phyloP scores from a whole-genome alignment of 2,797 vertebrate genomes.

The Pangasius larnaudii region DNA sequence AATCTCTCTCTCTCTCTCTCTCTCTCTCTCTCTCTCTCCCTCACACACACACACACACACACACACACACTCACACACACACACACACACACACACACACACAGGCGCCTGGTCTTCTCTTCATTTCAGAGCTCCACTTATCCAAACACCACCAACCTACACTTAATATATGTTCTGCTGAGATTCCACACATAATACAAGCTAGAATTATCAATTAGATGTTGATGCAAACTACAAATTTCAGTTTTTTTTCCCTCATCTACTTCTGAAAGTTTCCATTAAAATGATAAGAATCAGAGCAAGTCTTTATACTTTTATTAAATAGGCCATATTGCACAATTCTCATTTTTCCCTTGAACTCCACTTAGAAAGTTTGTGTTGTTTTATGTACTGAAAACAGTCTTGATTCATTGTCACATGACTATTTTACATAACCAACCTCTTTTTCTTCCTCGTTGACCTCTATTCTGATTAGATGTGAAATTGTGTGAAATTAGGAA shows the following conservation, averaged over 20 bases:
- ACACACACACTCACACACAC: neutral
- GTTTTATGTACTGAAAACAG: neutral
- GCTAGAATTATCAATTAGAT: conserved; percentile 12
- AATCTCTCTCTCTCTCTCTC: neutral
- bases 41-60: neutral
- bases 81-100: neutral
- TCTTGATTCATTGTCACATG: neutral
- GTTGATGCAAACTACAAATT: neutral
- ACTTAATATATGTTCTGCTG: neutral
- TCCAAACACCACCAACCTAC: neutral
- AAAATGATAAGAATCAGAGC: neutral
- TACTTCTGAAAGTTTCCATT: neutral
- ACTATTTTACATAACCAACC: neutral
- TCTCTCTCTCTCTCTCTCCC: neutral
- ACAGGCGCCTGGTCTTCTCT: conserved; percentile 26
- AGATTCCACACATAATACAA: neutral
- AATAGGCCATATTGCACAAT: neutral
- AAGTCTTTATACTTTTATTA: neutral
- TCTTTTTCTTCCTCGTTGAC: neutral
- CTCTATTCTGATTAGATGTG: neutral
- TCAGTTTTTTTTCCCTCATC: neutral
- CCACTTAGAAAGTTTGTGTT: neutral
- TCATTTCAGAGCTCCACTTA: conserved; percentile 1
- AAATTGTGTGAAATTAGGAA: neutral
- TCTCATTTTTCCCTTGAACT: neutral